These are phyloP conservation scores for Cathartes aura DNA, from an alignment of 2,113 vertebrate genomes.

Conservation along the genomic window DNA sequence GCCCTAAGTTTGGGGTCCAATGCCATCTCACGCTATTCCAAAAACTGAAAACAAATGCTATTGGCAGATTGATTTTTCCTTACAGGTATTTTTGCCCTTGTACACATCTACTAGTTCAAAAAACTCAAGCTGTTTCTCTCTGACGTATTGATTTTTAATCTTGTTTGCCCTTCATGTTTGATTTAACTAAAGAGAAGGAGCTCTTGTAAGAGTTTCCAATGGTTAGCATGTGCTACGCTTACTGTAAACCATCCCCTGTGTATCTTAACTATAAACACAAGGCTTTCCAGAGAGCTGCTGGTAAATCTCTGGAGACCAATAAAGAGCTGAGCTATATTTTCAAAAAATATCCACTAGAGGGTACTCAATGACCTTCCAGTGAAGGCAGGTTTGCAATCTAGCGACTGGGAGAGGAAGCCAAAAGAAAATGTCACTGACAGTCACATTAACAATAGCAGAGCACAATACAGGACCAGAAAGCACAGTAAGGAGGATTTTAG, in stretches of 20 bases:
- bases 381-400: background rate
- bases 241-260: background rate
- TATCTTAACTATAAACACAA: background rate
- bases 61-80: background rate
- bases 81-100: background rate
- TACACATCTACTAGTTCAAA: background rate
- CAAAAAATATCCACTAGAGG: constrained; percentile 51
- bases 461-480: background rate
- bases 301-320: background rate
- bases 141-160: constrained; percentile 11
- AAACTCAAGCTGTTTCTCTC: background rate
- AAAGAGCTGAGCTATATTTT: background rate
- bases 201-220: background rate
- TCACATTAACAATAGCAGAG: background rate
- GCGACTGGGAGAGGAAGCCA: background rate
- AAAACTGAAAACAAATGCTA: background rate
- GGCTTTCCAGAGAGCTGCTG: background rate
- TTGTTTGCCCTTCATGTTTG: background rate
- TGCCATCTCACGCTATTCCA: background rate
- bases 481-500: background rate
- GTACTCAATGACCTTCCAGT: constrained; percentile 9
- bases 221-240: background rate
- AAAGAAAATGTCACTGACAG: background rate
- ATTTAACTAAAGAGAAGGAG: background rate
- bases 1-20: rapidly evolving